These are phyloP conservation scores for Mormyrops boulengeri DNA, from an alignment of 2,797 vertebrate genomes.

Conservation along the genomic window DNA sequence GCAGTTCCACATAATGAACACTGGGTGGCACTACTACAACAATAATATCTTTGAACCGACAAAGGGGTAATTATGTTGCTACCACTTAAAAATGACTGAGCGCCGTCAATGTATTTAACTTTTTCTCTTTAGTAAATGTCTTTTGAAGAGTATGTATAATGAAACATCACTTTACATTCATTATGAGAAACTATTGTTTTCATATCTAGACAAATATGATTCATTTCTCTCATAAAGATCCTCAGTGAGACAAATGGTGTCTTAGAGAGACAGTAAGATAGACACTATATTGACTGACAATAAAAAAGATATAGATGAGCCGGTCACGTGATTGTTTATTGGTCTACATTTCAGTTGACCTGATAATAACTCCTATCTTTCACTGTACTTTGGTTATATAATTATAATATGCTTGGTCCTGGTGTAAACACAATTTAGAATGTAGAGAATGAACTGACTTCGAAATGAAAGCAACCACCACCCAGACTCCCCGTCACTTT, in stretches of 20 bases:
- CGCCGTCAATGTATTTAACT: background rate
- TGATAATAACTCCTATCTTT: background rate
- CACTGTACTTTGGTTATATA: background rate
- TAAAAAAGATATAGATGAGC: background rate
- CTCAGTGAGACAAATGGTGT: background rate
- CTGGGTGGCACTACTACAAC: slow-evolving; percentile 30
- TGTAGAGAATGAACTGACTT: background rate
- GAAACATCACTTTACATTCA: background rate
- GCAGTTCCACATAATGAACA: slow-evolving; percentile 17
- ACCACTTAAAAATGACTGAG: background rate
- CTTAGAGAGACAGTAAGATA: background rate
- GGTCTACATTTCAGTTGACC: background rate
- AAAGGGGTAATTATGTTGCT: background rate
- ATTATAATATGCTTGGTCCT: background rate
- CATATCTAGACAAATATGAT: background rate
- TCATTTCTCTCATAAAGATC: background rate
- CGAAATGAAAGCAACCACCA: background rate
- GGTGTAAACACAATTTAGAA: background rate
- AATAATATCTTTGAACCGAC: background rate
- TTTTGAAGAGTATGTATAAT: background rate
- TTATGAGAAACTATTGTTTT: background rate
- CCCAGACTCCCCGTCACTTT: background rate
- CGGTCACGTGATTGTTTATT: background rate
- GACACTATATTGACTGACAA: background rate
- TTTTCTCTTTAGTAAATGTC: background rate